phyloP scores from a whole-genome alignment of 1,140 invertebrate species.

The Anastrepha ludens region DNA sequence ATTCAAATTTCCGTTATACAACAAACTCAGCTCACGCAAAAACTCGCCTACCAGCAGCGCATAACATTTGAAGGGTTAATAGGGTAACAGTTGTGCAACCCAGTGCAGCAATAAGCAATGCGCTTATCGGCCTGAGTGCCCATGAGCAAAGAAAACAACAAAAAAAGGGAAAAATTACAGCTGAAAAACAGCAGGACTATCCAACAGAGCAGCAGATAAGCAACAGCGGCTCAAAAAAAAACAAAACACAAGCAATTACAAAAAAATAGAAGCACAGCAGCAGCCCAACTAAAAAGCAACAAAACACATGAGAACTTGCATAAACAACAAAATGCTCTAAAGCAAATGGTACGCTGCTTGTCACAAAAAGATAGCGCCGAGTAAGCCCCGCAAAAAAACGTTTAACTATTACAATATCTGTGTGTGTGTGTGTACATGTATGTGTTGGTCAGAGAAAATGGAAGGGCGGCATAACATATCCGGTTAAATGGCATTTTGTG shows the following conservation, averaged over 20 bases:
- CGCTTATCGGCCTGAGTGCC: background rate
- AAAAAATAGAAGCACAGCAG: background rate
- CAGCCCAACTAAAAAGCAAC: background rate
- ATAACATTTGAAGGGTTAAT: background rate
- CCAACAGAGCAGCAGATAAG: conserved; percentile 5
- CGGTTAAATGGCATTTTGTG: conserved; percentile 49
- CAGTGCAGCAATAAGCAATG: background rate
- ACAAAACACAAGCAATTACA: conserved; percentile 18
- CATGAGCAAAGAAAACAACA: background rate
- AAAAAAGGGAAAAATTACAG: background rate
- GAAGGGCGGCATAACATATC: background rate
- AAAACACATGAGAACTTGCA: background rate
- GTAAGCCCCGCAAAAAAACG: background rate
- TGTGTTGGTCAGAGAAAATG: background rate
- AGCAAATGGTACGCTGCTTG: conserved; percentile 25
- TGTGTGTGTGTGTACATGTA: background rate
- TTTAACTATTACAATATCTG: background rate
- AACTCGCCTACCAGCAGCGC: background rate
- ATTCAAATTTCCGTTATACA: too few relatives aligned
- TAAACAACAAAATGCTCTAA: background rate
- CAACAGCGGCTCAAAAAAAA: background rate
- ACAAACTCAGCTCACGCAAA: background rate
- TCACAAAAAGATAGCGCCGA: background rate
- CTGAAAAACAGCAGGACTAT: background rate
- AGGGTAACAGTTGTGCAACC: background rate